phyloP scores from a whole-genome alignment of 2,888 invertebrate genomes.

The Quadroppia sp. region DNA sequence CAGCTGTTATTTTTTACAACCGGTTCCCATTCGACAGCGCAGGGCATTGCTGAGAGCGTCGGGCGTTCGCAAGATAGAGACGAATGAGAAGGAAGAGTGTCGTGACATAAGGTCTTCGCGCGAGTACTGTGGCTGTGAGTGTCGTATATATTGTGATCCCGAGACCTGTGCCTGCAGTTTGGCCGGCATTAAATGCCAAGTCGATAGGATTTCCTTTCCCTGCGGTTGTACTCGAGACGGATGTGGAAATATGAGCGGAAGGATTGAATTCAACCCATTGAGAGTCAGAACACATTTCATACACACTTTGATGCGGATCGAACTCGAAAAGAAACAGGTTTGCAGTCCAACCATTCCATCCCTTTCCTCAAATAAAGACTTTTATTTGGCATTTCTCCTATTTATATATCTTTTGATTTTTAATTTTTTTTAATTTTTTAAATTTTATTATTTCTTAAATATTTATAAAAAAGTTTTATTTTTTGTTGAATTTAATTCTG shows the following conservation, averaged over 20 bases:
- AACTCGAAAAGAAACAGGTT: constrained; percentile 69
- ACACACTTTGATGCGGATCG: constrained; percentile 87
- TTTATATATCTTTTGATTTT: background rate
- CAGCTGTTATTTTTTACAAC: constrained; percentile 81
- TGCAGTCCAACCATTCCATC: background rate
- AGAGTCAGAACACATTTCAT: constrained; percentile 94
- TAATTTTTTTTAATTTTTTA: background rate
- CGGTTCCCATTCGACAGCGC: constrained; percentile 85
- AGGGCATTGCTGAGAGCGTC: constrained; percentile 81
- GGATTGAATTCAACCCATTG: constrained; percentile 93
- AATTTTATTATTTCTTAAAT: too few species aligned
- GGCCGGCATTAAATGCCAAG: constrained; percentile 93
- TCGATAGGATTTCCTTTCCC: constrained; percentile 90
- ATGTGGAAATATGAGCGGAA: constrained; percentile 83
- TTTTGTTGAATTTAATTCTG: too few species aligned
- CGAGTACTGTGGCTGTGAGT: constrained; percentile 89
- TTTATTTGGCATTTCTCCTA: background rate
- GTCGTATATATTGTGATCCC: constrained; percentile 89
- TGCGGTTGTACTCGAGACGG: constrained; percentile 93
- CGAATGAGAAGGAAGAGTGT: constrained; percentile 88
- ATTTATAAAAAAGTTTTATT: too few species aligned
- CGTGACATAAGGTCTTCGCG: constrained; percentile 67
- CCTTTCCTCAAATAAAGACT: background rate
- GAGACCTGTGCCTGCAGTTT: constrained; percentile 91
- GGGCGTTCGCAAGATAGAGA: constrained; percentile 88